Percentiles rank a stretch among this genome's conserved stretches.
Conservation (phyloP, 2,888 invertebrate genomes). For the Hipparchia sbordonii region DNA sequence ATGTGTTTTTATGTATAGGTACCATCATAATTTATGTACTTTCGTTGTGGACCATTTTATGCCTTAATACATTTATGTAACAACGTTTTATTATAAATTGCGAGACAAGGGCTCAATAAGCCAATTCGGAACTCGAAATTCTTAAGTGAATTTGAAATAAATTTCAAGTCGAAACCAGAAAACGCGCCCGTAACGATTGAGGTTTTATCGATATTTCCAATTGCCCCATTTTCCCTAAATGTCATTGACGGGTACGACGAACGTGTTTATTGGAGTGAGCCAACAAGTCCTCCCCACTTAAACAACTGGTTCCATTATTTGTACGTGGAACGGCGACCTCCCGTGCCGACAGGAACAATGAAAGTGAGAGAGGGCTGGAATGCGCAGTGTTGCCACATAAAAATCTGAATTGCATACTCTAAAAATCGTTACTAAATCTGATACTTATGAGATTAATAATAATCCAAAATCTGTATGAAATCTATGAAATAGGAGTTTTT, state of each 20-base stretch:
- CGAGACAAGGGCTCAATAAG: constrained; percentile 31
- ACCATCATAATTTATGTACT: not conserved
- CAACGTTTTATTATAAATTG: constrained; percentile 31
- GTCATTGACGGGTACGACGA: constrained; percentile 68
- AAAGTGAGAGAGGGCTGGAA: constrained; percentile 82
- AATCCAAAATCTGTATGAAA: too few relatives aligned
- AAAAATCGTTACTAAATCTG: too few relatives aligned
- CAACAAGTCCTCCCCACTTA: constrained; percentile 62
- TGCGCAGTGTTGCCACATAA: constrained; percentile 46
- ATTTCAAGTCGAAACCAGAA: constrained; percentile 34
- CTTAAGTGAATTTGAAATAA: constrained; percentile 41
- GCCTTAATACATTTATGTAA: not conserved
- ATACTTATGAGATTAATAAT: too few relatives aligned
- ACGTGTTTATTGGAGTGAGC: constrained; percentile 71
- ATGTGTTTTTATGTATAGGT: too few relatives aligned
- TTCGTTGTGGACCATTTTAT: not conserved
- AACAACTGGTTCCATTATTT: constrained; percentile 74
- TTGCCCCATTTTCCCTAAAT: constrained; percentile 59
- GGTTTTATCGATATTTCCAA: constrained; percentile 45
- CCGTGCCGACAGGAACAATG: constrained; percentile 80
- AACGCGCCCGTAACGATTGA: constrained; percentile 34
- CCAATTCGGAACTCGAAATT: constrained; percentile 17
- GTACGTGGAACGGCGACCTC: constrained; percentile 74
- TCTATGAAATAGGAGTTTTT: too few relatives aligned
- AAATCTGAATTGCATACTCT: too few relatives aligned